These are phyloP conservation scores for Drepanosiphum platanoidis DNA, from an alignment of 2,888 invertebrate species.

Conservation along the genomic window DNA sequence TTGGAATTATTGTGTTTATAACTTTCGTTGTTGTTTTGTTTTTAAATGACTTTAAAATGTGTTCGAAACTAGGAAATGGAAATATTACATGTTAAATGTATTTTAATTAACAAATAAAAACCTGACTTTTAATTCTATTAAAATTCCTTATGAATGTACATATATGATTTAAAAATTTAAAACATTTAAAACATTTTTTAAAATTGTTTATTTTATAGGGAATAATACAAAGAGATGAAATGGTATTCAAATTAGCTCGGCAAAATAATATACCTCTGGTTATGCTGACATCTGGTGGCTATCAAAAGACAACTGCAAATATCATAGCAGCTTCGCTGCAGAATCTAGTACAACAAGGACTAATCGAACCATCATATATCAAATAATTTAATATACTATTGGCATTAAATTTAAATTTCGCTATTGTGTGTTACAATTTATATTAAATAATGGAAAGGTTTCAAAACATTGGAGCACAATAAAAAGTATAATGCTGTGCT, in stretches of 20 bases:
- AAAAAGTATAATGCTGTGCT: background rate
- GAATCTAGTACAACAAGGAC: conserved; percentile 75
- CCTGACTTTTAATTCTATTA: too few relatives aligned
- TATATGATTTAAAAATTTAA: too few relatives aligned
- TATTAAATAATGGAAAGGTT: conserved; percentile 1
- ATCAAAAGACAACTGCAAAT: conserved; percentile 78
- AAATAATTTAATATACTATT: conserved; percentile 14
- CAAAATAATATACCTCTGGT: conserved; percentile 78
- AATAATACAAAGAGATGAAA: conserved; percentile 84
- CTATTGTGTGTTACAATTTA: too few relatives aligned
- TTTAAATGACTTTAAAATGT: background rate
- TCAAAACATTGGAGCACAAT: background rate
- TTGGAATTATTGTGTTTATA: too few relatives aligned
- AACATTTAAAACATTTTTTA: too few relatives aligned
- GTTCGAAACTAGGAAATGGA: background rate
- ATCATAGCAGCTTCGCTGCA: conserved; percentile 87
- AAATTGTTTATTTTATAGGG: conserved; percentile 78
- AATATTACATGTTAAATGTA: too few relatives aligned
- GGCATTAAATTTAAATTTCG: background rate
- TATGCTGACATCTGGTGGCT: conserved; percentile 90
- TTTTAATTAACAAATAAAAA: too few relatives aligned
- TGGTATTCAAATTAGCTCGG: conserved; percentile 80
- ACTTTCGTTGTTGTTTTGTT: too few relatives aligned
- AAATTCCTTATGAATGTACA: background rate
- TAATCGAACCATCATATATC: conserved; percentile 67